A percentile compares a stretch with the other conserved stretches of the same genome.
These are phyloP conservation scores for Vulpes lagopus DNA, from an alignment of 2,113 vertebrate genomes.

Conservation along the genomic window DNA sequence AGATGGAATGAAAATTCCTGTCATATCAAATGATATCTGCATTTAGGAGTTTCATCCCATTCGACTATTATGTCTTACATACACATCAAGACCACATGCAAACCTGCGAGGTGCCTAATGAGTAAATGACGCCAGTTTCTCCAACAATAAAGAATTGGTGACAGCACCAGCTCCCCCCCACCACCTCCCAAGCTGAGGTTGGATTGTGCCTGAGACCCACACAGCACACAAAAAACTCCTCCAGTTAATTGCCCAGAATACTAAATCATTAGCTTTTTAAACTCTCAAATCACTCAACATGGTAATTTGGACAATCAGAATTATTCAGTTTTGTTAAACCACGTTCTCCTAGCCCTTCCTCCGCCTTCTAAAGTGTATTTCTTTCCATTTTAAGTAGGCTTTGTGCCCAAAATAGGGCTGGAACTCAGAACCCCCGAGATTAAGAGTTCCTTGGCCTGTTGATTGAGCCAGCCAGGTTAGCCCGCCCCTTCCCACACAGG, in stretches of 20 bases:
- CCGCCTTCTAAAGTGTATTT: neutral
- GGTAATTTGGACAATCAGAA: neutral
- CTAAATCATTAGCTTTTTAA: neutral
- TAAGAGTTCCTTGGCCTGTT: rapidly evolving
- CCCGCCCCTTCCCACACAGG: too few species aligned
- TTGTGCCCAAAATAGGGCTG: neutral
- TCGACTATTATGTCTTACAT: neutral
- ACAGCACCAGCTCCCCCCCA: neutral
- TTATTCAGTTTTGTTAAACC: neutral
- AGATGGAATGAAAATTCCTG: neutral
- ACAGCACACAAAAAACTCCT: too few species aligned
- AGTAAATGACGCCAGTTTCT: neutral
- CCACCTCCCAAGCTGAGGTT: neutral
- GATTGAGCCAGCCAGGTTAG: neutral
- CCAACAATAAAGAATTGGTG: neutral
- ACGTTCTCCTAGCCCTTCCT: rapidly evolving
- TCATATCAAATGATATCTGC: neutral
- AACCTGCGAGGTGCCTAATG: neutral
- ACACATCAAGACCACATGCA: neutral
- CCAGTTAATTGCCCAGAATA: neutral
- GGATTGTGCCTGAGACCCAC: neutral
- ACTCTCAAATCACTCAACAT: neutral
- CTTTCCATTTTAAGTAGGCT: neutral
- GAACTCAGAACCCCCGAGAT: neutral
- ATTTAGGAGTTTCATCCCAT: neutral